Evolutionary conservation across 2,888 invertebrate species (phyloP), one percentile per base, ranked within the genome.

Genomic region (Gastracanthus pulcherrimus): DNA sequence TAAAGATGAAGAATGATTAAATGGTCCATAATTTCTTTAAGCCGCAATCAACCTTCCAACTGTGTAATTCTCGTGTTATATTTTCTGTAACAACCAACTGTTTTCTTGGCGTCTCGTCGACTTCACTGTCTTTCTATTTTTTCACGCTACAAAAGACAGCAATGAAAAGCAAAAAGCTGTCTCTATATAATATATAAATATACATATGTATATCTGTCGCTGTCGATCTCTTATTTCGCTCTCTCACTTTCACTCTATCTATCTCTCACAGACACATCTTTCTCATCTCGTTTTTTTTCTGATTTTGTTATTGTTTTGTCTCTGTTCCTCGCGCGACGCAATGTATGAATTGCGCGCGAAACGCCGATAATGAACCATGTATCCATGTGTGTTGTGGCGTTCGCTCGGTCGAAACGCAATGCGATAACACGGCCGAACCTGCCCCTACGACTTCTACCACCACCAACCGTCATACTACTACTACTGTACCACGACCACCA

Each of bases 321-420:
- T 60, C n/a, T 48, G 36, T 45, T 74, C 67, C 23, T 55, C 31
- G 16, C 38, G 51, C 60, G 19, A 16, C 29, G 41, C 71, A 60
- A 66, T 31, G 51, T 55, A 64, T 67, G 11, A 62, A 60, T 41
- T 55, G 67, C 67, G n/a, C 67, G 29, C 31, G 34, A 70, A 64
- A 41, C 31, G 71, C 38, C 45, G 41, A 78, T 71, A 76, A 62
- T 36, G 29, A 77, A 69, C 41, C 70, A 58, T 58, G 31, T 45
- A 58, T 62, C n/a, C 55, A 67, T 69, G 66, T 76, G 62, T 71
- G 48, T 74, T 34, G 74, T 45, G 84, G 84, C 85, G 88, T 89
- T 90, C 89, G 89, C 89, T 89, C 90, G 90, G 87, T 90, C 88
- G 88, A 89, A 90, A 89, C 67, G 76, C 72, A 60, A 71, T 76